Base-by-base conservation (phyloP, 2,113 vertebrate genomes). In the Lycaon pictus region DNA sequence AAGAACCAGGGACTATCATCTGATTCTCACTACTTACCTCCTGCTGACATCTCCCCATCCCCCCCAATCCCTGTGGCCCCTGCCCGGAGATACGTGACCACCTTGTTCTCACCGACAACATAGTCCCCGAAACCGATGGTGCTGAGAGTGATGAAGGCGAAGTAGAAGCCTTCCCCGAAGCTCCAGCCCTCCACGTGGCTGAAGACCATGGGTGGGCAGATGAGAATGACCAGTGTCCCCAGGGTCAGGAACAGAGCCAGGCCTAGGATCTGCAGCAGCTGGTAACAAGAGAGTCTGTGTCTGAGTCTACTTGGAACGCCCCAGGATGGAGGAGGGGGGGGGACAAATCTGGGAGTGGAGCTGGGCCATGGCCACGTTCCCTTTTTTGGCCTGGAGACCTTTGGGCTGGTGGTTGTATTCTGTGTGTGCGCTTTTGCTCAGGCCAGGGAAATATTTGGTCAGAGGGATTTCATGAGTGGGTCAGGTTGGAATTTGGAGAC, bases 151-250 rank as follows among this genome's bases (percentile, higher is more conserved):
- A 99, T 99, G 96, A 99, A 99, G 74, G 99, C 98, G n/a, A 99
- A 99, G 97, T 99, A 99, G 97, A 99, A 99, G 5, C 99, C 99
- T 98, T 99, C 99, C 53, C 99, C 81, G 0, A 99, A 98, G 88
- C 99, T 99, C 99, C 99, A 99, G 97, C 98, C 99, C 97, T 99
- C 99, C 97, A 99, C 99, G 0, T 99, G 99, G 97, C 99, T 99
- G 99, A 99, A 99, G 93, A 99, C 97, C 97, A 99, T 80, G 25
- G 99, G 99, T 0, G 99, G 99, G 88, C 99, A 98, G 97, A 99
- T 98, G 96, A 99, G 98, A 81, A 99, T 98, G 87, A 99, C 97
- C 97, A 99, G 94, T 29, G 99, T 99, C 55, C 99, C 99, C 77
- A 98, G 84, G 60, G 97, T 97, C 95, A 99, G 98, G 98, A 99